phyloP scores from a whole-genome alignment of 1,140 invertebrate genomes.

The Mactra quadrangularis region DNA sequence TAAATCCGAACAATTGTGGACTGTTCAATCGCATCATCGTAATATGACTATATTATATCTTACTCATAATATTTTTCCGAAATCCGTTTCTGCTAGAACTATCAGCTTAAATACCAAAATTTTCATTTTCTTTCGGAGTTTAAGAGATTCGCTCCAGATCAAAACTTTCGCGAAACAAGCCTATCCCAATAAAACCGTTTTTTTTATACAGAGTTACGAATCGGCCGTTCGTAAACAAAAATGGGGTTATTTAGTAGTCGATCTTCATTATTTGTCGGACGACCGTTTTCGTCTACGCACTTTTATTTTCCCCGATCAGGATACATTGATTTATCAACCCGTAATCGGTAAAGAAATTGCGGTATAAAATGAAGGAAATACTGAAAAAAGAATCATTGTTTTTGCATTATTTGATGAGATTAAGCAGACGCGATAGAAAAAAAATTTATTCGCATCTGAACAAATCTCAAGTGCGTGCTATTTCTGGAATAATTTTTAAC shows the following conservation, averaged over 20 bases:
- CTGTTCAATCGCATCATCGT: not conserved
- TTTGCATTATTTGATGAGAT: not conserved
- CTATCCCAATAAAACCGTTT: not conserved
- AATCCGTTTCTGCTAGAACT: not conserved
- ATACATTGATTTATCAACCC: not conserved
- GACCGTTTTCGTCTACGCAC: not conserved
- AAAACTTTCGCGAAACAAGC: not conserved
- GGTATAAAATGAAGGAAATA: not conserved
- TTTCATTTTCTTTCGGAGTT: not conserved
- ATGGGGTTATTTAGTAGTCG: not conserved
- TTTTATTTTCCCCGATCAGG: not conserved
- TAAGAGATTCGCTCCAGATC: not conserved
- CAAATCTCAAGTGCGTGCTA: not conserved
- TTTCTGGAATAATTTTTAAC: slow-evolving; percentile 1
- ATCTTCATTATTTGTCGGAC: not conserved
- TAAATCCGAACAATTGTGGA: not conserved
- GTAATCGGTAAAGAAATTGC: not conserved
- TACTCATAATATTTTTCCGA: not conserved
- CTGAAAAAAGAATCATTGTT: not conserved
- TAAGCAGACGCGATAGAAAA: not conserved
- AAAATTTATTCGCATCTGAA: not conserved
- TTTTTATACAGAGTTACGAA: not conserved
- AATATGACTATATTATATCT: not conserved
- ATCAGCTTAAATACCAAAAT: too few relatives aligned
- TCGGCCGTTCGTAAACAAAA: not conserved